phyloP scores from a whole-genome alignment of 2,888 invertebrate genomes.

The Epinotia demarniana region DNA sequence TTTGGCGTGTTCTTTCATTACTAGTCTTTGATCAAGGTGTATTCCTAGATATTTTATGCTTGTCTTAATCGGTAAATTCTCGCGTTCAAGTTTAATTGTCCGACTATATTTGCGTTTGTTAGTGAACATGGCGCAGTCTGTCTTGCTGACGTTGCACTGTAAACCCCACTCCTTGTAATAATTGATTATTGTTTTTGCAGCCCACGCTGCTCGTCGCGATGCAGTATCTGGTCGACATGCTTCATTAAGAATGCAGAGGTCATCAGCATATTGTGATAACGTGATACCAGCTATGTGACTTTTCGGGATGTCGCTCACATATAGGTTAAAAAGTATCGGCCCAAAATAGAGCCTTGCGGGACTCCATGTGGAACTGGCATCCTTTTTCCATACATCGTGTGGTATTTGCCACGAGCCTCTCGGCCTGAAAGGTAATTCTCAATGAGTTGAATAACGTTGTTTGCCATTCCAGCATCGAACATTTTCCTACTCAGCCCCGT shows the following conservation, averaged over 20 bases:
- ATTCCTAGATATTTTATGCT: too few relatives aligned
- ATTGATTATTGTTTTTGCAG: too few relatives aligned
- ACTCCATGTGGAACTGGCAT: conserved; percentile 11
- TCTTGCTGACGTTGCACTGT: not conserved
- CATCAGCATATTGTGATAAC: conserved; percentile 14
- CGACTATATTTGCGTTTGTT: too few relatives aligned
- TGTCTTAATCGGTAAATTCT: too few relatives aligned
- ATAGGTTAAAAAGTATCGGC: conserved; percentile 5
- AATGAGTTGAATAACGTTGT: conserved; percentile 10
- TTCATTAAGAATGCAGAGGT: not conserved
- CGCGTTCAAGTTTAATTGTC: too few relatives aligned
- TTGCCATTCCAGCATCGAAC: conserved; percentile 1
- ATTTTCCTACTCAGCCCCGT: conserved; percentile 9
- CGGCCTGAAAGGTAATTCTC: conserved; percentile 14
- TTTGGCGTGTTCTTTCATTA: too few relatives aligned
- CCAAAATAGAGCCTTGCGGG: conserved; percentile 10
- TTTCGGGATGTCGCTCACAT: not conserved
- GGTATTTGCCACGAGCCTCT: not conserved
- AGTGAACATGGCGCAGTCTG: not conserved
- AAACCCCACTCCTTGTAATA: too few relatives aligned
- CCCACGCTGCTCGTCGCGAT: too few relatives aligned
- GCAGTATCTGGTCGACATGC: too few relatives aligned
- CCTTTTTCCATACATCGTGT: conserved; percentile 9
- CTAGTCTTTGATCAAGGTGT: too few relatives aligned
- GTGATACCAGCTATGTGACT: conserved; percentile 3